phyloP scores from a whole-genome alignment of 2,888 invertebrate genomes.

The Geotrupes spiniger region DNA sequence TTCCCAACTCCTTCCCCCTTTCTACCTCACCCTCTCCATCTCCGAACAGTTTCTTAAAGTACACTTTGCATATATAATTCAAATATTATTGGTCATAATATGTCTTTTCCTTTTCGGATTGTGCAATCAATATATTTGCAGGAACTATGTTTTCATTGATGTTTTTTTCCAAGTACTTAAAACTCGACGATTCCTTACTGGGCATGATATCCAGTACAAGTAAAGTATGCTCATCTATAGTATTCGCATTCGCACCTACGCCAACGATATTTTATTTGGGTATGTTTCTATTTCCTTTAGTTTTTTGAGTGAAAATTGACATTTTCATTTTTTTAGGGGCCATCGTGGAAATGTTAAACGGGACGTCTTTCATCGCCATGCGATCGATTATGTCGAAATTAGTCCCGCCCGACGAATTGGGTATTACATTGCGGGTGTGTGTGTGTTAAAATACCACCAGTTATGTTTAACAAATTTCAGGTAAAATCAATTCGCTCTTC shows the following conservation, averaged over 20 bases:
- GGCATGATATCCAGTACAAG: conserved; percentile 78
- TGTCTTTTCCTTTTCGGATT: conserved; percentile 8
- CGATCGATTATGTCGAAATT: conserved; percentile 58
- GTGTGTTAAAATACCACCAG: neutral
- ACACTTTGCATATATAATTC: no score
- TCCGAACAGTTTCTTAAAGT: no score
- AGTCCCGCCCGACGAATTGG: conserved; percentile 57
- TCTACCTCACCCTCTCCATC: no score
- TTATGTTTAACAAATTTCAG: conserved; percentile 33
- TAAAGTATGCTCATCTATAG: conserved; percentile 74
- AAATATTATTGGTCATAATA: conserved; percentile 2
- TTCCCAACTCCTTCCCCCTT: no score
- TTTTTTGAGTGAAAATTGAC: no score
- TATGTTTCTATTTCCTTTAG: conserved; percentile 38
- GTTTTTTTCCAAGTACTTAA: conserved; percentile 71
- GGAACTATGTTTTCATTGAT: conserved; percentile 76
- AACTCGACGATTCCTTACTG: conserved; percentile 76
- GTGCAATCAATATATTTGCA: conserved; percentile 51
- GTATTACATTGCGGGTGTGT: no score
- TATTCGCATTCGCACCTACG: conserved; percentile 74
- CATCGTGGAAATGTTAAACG: conserved; percentile 51
- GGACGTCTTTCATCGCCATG: conserved; percentile 57
- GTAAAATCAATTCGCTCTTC: conserved; percentile 51
- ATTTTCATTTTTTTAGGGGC: conserved; percentile 52
- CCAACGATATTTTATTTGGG: conserved; percentile 76